Conservation (phyloP, 2,888 invertebrate species). For the Syrista parreyssii region DNA sequence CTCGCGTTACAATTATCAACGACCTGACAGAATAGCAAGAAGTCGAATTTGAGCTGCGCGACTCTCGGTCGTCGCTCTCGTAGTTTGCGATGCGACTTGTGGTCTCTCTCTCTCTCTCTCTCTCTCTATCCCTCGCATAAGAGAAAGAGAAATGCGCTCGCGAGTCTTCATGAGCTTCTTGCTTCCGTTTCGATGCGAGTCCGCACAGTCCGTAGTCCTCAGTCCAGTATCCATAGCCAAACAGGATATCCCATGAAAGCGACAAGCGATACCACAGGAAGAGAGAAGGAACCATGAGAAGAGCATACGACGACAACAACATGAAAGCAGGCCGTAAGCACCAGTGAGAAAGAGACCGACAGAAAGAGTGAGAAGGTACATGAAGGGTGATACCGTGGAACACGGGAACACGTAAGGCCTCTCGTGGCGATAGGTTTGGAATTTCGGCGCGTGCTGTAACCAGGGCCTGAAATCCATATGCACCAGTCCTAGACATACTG, state of each 20-base stretch:
- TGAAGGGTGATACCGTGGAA: constrained; percentile 1
- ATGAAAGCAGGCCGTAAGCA: too few species aligned
- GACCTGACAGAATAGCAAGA: constrained; percentile 35
- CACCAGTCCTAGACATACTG: neutral
- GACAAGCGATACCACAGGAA: too few species aligned
- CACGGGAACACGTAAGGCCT: constrained; percentile 46
- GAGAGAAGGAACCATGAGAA: too few species aligned
- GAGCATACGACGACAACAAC: too few species aligned
- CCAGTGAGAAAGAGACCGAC: too few species aligned
- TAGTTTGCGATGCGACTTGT: neutral
- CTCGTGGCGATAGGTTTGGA: constrained; percentile 48
- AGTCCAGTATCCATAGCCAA: neutral
- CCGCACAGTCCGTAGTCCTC: neutral
- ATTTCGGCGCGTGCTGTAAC: constrained; percentile 62
- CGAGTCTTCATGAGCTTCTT: constrained; percentile 12
- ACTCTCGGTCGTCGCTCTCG: neutral
- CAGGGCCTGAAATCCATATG: constrained; percentile 50
- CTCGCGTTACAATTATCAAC: constrained; percentile 60
- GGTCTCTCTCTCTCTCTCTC: constrained; percentile 7
- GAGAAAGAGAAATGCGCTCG: constrained; percentile 1
- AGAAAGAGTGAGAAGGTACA: too few species aligned
- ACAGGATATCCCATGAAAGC: constrained; percentile 47
- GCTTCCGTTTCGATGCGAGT: constrained; percentile 9
- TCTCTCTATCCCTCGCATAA: neutral
- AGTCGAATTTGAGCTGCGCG: constrained; percentile 47